A percentile compares a stretch with the other conserved stretches of the same genome.
Evolutionary conservation across 2,888 invertebrate species (phyloP).

Genomic region (Pyrochroa serraticornis): DNA sequence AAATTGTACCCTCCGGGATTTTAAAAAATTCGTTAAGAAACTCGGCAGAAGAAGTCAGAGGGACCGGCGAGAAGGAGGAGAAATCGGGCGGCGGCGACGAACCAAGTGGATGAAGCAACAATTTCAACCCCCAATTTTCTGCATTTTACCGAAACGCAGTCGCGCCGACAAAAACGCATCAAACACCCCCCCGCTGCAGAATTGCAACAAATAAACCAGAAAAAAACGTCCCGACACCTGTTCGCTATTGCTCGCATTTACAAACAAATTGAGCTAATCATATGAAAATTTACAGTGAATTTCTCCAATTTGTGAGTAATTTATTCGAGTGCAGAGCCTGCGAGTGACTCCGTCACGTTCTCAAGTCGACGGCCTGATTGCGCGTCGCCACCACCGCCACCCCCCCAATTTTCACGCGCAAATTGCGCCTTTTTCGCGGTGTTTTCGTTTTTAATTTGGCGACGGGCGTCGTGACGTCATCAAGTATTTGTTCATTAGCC

Average conservation of each 20-base stretch:
- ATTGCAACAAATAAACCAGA: background rate
- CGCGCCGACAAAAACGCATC: constrained; percentile 8
- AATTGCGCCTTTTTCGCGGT: too few species aligned
- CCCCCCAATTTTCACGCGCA: too few species aligned
- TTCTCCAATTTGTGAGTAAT: constrained; percentile 32
- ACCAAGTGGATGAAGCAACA: too few species aligned
- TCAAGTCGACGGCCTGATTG: constrained; percentile 14
- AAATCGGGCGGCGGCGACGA: constrained; percentile 8
- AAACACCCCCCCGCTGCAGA: too few species aligned
- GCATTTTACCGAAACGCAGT: too few species aligned
- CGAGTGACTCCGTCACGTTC: constrained; percentile 26
- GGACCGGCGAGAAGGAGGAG: background rate
- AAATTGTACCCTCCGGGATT: constrained; percentile 45
- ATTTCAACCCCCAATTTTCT: constrained; percentile 4
- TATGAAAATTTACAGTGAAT: constrained; percentile 43
- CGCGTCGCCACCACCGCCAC: constrained; percentile 1
- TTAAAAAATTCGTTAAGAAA: constrained; percentile 7
- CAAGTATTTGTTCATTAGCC: too few species aligned
- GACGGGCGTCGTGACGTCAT: too few species aligned
- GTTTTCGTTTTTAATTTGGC: too few species aligned
- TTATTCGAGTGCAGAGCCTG: constrained; percentile 28
- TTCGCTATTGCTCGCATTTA: constrained; percentile 43
- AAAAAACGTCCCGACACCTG: constrained; percentile 37
- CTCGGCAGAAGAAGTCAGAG: background rate
- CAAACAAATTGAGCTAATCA: constrained; percentile 50